phyloP scores from a whole-genome alignment of 2,888 invertebrate genomes.

The Volucella inanis region DNA sequence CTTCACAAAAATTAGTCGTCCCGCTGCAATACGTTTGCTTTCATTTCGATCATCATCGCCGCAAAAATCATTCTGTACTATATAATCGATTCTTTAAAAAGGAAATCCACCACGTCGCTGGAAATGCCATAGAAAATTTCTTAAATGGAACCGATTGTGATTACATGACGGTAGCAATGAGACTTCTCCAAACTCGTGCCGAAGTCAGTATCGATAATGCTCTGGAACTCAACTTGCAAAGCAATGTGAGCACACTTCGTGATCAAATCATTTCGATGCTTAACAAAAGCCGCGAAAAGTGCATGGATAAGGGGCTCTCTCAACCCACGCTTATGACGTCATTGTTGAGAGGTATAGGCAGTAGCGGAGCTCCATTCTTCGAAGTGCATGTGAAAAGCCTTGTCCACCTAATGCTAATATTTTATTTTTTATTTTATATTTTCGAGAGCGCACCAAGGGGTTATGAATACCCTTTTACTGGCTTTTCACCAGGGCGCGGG shows the following conservation, averaged over 20 bases:
- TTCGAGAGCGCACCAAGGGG: too few species aligned
- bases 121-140: slow-evolving; percentile 13
- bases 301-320: slow-evolving; percentile 24
- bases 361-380: slow-evolving; percentile 84
- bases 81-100: too few species aligned
- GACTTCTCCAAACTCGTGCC: slow-evolving; percentile 38
- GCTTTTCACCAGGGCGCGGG: too few species aligned
- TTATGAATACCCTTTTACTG: too few species aligned
- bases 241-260: too few species aligned
- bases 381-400: slow-evolving; percentile 85
- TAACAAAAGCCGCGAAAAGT: too few species aligned
- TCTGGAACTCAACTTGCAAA: slow-evolving; percentile 52
- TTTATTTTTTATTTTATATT: too few species aligned
- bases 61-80: too few species aligned
- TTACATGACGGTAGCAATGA: slow-evolving; percentile 36
- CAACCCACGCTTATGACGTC: slow-evolving; percentile 3
- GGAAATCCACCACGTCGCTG: not conserved
- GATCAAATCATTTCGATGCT: too few species aligned
- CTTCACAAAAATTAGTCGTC: too few species aligned
- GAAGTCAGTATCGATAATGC: slow-evolving; percentile 57
- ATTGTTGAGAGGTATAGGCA: slow-evolving; percentile 37
- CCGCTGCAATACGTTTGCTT: too few species aligned
- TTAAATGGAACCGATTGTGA: slow-evolving; percentile 37
- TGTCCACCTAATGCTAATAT: slow-evolving; percentile 87
- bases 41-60: too few species aligned